phyloP scores from a whole-genome alignment of 2,888 invertebrate species.

The Cyclophora punctaria region DNA sequence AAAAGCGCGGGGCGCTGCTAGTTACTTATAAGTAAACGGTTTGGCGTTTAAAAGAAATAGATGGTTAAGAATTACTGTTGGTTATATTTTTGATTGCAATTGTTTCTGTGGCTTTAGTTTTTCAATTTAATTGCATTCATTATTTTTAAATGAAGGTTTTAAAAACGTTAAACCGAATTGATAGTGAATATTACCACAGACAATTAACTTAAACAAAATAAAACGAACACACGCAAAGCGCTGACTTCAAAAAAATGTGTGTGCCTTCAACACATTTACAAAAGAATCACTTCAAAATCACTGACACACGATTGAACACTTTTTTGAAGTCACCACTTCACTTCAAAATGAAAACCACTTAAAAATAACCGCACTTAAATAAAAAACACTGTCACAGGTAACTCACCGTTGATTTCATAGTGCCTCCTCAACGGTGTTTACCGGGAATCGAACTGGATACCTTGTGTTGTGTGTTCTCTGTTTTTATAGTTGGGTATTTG shows the following conservation, averaged over 20 bases:
- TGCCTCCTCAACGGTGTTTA: conserved; percentile 68
- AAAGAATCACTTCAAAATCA: conserved; percentile 22
- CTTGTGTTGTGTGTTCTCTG: conserved; percentile 49
- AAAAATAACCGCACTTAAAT: not conserved
- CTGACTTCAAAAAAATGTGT: conserved; percentile 68
- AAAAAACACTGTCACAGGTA: conserved; percentile 23
- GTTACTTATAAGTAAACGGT: too few relatives aligned
- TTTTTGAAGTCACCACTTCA: conserved; percentile 65
- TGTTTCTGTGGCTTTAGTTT: too few relatives aligned
- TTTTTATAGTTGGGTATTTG: conserved; percentile 73
- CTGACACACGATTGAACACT: conserved; percentile 45
- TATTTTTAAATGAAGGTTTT: too few relatives aligned
- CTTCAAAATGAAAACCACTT: conserved; percentile 5
- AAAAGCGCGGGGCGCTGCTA: too few relatives aligned
- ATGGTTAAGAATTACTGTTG: too few relatives aligned
- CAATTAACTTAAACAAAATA: not conserved
- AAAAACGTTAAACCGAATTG: too few relatives aligned
- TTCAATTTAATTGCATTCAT: too few relatives aligned
- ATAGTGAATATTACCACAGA: conserved; percentile 2
- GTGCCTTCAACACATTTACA: conserved; percentile 20
- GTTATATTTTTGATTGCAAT: too few relatives aligned
- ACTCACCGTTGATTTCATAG: conserved; percentile 71
- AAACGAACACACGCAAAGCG: conserved; percentile 22
- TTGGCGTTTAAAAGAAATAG: too few relatives aligned
- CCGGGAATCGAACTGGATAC: conserved; percentile 71